Conservation (phyloP, 2,888 invertebrate genomes). For the Cacoxenus indagator region DNA sequence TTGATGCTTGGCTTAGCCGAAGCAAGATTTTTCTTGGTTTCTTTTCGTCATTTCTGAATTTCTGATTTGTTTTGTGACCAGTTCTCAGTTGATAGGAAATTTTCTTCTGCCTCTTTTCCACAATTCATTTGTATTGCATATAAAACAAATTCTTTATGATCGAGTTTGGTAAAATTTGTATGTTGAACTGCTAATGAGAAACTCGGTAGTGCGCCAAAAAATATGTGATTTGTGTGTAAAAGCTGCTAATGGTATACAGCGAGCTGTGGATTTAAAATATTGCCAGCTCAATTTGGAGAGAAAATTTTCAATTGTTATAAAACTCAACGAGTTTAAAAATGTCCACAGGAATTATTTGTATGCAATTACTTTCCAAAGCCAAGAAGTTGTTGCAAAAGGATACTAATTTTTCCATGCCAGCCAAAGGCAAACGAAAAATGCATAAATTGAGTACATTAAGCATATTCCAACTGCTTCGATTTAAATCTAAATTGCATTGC, state of each 20-base stretch:
- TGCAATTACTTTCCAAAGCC: no score
- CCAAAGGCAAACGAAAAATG: neutral
- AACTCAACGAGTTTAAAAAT: neutral
- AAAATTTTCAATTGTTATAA: neutral
- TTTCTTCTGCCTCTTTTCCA: neutral
- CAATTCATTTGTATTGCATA: neutral
- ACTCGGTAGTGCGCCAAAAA: neutral
- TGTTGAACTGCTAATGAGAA: neutral
- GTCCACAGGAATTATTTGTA: neutral
- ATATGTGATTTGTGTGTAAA: neutral
- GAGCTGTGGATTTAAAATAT: neutral
- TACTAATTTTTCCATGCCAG: neutral
- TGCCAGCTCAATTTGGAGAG: neutral
- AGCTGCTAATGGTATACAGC: neutral
- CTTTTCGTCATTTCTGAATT: neutral
- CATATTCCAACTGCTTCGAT: slow-evolving; percentile 33
- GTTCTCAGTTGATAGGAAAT: slow-evolving; percentile 10
- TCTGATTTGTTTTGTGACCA: neutral
- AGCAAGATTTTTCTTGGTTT: no score
- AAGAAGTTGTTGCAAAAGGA: neutral
- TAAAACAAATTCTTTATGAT: neutral
- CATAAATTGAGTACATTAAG: slow-evolving; percentile 3
- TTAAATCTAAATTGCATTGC: slow-evolving; percentile 56
- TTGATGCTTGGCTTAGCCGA: no score
- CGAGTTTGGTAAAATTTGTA: neutral